These are phyloP conservation scores for Brenthis daphne DNA, from an alignment of 2,888 invertebrate species.

Conservation along the genomic window DNA sequence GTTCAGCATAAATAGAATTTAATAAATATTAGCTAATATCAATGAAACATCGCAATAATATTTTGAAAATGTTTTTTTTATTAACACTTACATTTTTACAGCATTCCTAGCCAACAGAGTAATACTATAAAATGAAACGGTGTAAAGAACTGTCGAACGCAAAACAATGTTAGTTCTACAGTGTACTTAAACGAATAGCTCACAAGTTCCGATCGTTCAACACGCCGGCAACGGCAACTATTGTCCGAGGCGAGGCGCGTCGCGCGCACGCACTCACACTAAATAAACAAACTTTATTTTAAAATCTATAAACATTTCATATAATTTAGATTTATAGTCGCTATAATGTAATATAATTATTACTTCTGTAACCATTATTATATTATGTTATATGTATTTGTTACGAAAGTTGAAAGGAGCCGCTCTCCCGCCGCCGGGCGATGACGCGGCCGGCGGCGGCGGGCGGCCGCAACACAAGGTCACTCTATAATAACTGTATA, in stretches of 20 bases:
- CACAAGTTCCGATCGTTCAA: slow-evolving; percentile 71
- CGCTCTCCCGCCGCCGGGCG: slow-evolving; percentile 49
- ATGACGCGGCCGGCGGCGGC: slow-evolving; percentile 46
- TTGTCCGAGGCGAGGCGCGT: slow-evolving; percentile 74
- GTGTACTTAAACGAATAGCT: slow-evolving; percentile 77
- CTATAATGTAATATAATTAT: slow-evolving; percentile 80
- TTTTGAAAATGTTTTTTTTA: slow-evolving; percentile 83
- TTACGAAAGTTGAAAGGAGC: slow-evolving; percentile 75
- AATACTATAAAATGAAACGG: slow-evolving; percentile 80
- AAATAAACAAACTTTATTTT: slow-evolving; percentile 77
- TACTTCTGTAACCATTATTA: slow-evolving; percentile 82
- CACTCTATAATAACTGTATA: slow-evolving; percentile 81
- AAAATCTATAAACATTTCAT: slow-evolving; percentile 82
- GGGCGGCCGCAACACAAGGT: slow-evolving; percentile 65
- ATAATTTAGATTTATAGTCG: slow-evolving; percentile 82
- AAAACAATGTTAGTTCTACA: slow-evolving; percentile 79
- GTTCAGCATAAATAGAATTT: slow-evolving; percentile 44
- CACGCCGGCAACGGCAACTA: slow-evolving; percentile 66
- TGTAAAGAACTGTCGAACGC: slow-evolving; percentile 81
- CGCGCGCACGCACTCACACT: slow-evolving; percentile 77
- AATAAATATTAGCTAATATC: slow-evolving; percentile 40
- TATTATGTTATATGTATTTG: slow-evolving; percentile 80
- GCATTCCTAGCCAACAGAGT: slow-evolving; percentile 83
- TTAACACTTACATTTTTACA: slow-evolving; percentile 83
- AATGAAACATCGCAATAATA: slow-evolving; percentile 71